These are phyloP conservation scores for Mongoloraphidia duomilia DNA, from an alignment of 2,888 invertebrate species.

Conservation along the genomic window DNA sequence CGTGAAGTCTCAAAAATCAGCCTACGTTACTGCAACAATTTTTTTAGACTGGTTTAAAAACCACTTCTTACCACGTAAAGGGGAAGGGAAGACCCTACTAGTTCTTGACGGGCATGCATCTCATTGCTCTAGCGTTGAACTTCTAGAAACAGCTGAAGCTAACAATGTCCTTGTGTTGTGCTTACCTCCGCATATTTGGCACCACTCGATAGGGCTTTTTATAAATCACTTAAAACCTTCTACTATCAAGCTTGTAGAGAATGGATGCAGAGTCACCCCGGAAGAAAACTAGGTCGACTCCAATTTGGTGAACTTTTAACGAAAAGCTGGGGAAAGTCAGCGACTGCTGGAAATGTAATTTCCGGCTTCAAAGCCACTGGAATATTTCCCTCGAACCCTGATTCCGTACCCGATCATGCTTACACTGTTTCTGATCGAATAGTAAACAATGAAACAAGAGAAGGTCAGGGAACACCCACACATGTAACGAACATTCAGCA, in stretches of 20 bases:
- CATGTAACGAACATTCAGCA: background rate
- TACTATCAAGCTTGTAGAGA: constrained; percentile 8
- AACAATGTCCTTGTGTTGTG: constrained; percentile 5
- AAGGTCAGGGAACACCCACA: no score
- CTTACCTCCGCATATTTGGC: constrained; percentile 2
- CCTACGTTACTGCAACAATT: constrained; percentile 16
- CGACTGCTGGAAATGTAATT: constrained; percentile 10
- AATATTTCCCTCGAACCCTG: constrained; percentile 8
- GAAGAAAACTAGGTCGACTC: constrained; percentile 7
- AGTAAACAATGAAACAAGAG: background rate
- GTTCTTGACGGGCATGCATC: constrained; percentile 8
- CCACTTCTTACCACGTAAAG: constrained; percentile 11
- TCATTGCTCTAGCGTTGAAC: constrained; percentile 6
- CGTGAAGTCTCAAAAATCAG: constrained; percentile 18
- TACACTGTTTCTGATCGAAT: constrained; percentile 9
- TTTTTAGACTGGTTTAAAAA: constrained; percentile 18
- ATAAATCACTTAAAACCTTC: background rate
- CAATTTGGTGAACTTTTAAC: constrained; percentile 8
- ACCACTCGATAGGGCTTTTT: constrained; percentile 3
- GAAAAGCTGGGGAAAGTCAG: constrained; percentile 10
- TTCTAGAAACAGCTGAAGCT: constrained; percentile 4
- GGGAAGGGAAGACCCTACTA: constrained; percentile 7
- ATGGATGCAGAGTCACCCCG: constrained; percentile 6
- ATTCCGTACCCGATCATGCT: constrained; percentile 9
- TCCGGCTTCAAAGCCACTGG: constrained; percentile 10